These are phyloP conservation scores for Sebastes minor DNA, from an alignment of 2,797 vertebrate species.

Conservation along the genomic window DNA sequence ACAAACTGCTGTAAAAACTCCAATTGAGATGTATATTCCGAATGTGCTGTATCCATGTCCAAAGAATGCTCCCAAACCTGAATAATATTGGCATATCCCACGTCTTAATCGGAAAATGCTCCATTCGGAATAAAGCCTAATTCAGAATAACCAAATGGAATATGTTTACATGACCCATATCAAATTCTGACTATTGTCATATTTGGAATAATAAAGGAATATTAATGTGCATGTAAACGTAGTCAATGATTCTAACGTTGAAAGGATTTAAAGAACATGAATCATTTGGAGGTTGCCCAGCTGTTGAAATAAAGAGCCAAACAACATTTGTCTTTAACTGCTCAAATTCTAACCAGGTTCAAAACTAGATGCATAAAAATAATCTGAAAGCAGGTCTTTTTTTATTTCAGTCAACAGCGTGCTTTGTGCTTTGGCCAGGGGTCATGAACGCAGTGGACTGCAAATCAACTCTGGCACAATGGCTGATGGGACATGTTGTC, in stretches of 20 bases:
- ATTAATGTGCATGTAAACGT: no score
- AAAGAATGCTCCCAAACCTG: no score
- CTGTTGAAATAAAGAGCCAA: not conserved
- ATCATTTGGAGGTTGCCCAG: not conserved
- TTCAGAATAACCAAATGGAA: no score
- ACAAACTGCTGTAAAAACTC: no score
- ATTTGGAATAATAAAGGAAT: no score
- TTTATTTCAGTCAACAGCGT: not conserved
- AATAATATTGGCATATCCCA: no score
- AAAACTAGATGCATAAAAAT: not conserved
- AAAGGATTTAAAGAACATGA: not conserved
- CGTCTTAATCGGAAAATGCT: no score
- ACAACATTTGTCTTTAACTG: not conserved
- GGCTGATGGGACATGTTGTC: constrained; percentile 51
- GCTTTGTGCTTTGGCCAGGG: constrained; percentile 35
- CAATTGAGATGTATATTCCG: no score
- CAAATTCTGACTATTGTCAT: no score
- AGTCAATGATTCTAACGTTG: not conserved
- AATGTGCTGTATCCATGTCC: no score
- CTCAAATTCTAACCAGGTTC: not conserved
- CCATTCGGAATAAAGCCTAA: no score
- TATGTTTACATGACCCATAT: no score
- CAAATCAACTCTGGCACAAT: constrained; percentile 52
- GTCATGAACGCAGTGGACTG: constrained; percentile 22
- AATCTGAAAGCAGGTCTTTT: not conserved